Evolutionary conservation across 2,113 vertebrate species (phyloP), one percentile per base, ranked within the genome.

Genomic region (Choloepus hoffmanni): DNA sequence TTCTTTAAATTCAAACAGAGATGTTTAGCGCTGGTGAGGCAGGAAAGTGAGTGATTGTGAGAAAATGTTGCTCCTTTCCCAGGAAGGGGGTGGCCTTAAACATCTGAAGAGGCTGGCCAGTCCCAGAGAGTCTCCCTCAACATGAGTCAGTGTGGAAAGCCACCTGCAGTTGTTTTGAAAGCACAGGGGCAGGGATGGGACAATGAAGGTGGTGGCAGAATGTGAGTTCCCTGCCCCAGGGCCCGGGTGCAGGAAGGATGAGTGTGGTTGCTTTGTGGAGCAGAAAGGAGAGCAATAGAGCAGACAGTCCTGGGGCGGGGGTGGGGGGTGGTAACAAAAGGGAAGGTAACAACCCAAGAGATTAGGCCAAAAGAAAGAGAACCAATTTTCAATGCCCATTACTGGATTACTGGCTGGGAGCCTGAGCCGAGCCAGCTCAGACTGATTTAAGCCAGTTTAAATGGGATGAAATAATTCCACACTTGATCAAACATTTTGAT

Each of bases 161-260:
- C 11, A n/a, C 78, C 90, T 72, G 53, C 76, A 76, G n/a, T 4
- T 74, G 79, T 84, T 97, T 58, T 65, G 30, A 94, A 85, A 89
- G 24, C 6, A n/a, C 94, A 93, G 90, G 87, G 89, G 70, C 73
- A 3, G 0, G 1, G 19, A 13, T 11, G 24, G 67, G 70, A 77
- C 60, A 21, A 4, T 18, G 70, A 24, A 40, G 63, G 78, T 45
- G n/a, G 33, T 28, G 5, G 48, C 16, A 36, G 63, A n/a, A 43
- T 3, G 48, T 67, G 40, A 55, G 68, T 58, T 74, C 70, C 63
- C 60, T 40, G 72, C 77, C 87, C 78, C 36, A 63, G 16, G 90
- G 89, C 85, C 92, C 60, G 85, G 77, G 73, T 0, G 0, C 53
- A 1, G 50, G 9, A 6, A 48, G 28, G n/a, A 9, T 33, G 68